A percentile compares a stretch with the other conserved stretches of the same genome.
phyloP scores from a whole-genome alignment of 2,113 vertebrate genomes.

The Origma solitaria region DNA sequence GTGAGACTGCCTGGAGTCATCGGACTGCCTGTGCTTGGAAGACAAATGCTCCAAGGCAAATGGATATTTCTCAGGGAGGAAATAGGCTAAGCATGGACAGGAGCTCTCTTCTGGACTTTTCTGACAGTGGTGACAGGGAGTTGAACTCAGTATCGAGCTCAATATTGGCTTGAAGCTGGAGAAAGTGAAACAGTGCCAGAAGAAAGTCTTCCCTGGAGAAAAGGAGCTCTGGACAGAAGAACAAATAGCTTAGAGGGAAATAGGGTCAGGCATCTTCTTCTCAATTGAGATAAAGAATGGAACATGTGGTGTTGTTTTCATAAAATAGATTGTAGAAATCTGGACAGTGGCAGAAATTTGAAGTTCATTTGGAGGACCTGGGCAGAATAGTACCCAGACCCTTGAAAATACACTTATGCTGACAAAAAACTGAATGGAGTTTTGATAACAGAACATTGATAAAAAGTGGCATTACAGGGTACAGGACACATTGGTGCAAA shows the following conservation, averaged over 20 bases:
- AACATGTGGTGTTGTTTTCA: not conserved
- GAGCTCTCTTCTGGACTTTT: not conserved
- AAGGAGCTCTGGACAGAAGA: not conserved
- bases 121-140: not conserved
- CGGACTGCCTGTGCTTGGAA: not conserved
- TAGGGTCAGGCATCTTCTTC: not conserved
- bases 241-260: not conserved
- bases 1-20: not conserved
- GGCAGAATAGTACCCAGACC: not conserved
- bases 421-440: not conserved
- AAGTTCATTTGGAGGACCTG: not conserved
- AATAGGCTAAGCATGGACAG: not conserved
- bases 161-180: not conserved
- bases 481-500: not conserved
- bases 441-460: not conserved
- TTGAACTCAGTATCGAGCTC: not conserved
- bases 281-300: not conserved
- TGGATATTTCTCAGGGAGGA: not conserved
- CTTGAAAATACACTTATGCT: not conserved
- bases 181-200: not conserved
- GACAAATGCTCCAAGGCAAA: not conserved
- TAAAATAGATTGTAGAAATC: not conserved
- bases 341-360: not conserved
- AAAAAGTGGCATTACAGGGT: not conserved
- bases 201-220: not conserved